phyloP scores from a whole-genome alignment of 2,113 vertebrate species.

The Melanerpes formicivorus region DNA sequence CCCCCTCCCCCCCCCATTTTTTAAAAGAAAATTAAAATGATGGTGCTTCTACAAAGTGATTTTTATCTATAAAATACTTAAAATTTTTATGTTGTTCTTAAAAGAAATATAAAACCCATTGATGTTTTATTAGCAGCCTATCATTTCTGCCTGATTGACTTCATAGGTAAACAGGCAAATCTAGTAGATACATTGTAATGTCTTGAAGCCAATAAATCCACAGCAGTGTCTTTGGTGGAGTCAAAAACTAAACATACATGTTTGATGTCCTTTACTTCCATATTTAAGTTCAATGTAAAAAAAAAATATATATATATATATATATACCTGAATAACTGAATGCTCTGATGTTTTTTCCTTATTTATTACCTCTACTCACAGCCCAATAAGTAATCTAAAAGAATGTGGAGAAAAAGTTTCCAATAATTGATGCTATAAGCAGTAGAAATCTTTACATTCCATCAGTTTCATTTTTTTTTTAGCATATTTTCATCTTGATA shows the following conservation, averaged over 20 bases:
- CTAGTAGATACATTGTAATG: neutral
- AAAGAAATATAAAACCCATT: neutral
- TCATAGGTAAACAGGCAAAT: neutral
- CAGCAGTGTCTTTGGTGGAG: neutral
- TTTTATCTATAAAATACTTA: neutral
- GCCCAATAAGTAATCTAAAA: neutral
- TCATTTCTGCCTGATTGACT: neutral
- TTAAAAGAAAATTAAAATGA: neutral
- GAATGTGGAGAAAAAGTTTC: neutral
- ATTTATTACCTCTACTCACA: neutral
- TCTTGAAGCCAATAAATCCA: neutral
- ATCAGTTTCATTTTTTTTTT: neutral
- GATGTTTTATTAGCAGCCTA: neutral
- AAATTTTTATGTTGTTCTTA: neutral
- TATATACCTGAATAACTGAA: neutral
- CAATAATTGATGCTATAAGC: neutral
- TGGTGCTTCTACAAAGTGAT: neutral
- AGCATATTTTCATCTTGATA: neutral
- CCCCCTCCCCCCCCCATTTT: neutral
- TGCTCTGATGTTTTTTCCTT: neutral
- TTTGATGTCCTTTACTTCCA: neutral
- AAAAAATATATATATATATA: neutral
- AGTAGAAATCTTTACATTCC: neutral
- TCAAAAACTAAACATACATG: neutral
- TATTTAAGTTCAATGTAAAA: neutral